Conservation (phyloP, 2,113 vertebrate species). For the Otis tarda region DNA sequence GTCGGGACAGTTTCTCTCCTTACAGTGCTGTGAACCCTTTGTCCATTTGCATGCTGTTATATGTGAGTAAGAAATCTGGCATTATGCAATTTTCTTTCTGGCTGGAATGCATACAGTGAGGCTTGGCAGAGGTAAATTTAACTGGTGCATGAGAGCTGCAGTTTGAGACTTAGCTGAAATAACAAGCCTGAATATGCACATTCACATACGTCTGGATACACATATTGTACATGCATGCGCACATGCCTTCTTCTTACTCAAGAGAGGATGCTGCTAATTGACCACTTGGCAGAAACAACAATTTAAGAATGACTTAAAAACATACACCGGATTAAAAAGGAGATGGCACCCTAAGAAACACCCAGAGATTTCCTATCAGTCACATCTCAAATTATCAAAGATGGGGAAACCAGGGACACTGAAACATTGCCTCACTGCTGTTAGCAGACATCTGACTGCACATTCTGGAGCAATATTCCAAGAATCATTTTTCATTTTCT, state of each 20-base stretch:
- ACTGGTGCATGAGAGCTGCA: background rate
- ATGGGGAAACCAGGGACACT: background rate
- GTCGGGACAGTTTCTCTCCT: background rate
- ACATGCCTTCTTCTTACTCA: background rate
- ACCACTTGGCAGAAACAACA: background rate
- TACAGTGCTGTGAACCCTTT: background rate
- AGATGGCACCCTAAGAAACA: background rate
- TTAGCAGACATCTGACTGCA: background rate
- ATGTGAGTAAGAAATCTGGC: background rate
- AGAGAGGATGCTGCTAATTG: background rate
- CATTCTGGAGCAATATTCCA: background rate
- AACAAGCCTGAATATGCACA: background rate
- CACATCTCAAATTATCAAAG: background rate
- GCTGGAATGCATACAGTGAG: background rate
- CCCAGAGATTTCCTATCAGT: background rate
- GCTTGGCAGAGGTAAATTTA: background rate
- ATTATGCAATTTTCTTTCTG: background rate
- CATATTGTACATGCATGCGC: background rate
- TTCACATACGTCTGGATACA: accelerated
- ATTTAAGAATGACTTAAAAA: background rate
- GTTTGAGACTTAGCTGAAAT: conserved; percentile 11
- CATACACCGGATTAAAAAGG: background rate
- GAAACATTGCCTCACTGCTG: accelerated
- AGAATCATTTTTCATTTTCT: conserved; percentile 32
- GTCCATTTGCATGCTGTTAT: background rate